Evolutionary conservation across 2,888 invertebrate species (phyloP).

Genomic region (Corbicula japonica): DNA sequence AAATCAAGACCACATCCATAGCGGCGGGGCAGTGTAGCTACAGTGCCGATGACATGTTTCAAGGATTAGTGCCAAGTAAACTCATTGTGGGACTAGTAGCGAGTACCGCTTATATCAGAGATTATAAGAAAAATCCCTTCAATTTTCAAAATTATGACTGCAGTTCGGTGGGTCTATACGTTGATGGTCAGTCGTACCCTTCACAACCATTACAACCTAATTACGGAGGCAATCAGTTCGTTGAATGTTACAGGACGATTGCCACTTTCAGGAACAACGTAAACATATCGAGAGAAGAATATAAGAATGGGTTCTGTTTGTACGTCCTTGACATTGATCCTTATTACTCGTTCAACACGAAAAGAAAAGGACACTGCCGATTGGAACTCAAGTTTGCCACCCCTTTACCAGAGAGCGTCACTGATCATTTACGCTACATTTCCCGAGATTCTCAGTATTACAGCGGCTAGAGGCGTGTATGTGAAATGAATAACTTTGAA

Average conservation of each 20-base stretch:
- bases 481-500: conserved; percentile 30
- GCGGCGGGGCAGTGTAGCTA: conserved; percentile 48
- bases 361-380: conserved; percentile 50
- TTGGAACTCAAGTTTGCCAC: conserved; percentile 48
- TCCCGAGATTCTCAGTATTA: conserved; percentile 40
- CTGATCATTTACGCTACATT: conserved; percentile 56
- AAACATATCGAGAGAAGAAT: conserved; percentile 29
- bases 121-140: conserved; percentile 47
- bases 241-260: conserved; percentile 55
- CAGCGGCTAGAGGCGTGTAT: conserved; percentile 15
- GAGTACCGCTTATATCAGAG: conserved; percentile 39
- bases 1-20: conserved; percentile 50
- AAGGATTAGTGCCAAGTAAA: conserved; percentile 41
- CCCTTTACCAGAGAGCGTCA: conserved; percentile 48
- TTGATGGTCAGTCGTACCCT: conserved; percentile 55
- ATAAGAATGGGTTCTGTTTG: conserved; percentile 49
- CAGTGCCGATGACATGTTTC: conserved; percentile 40
- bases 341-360: conserved; percentile 34
- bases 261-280: conserved; percentile 25
- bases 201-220: conserved; percentile 57
- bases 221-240: conserved; percentile 30
- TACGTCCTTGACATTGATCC: conserved; percentile 39
- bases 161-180: conserved; percentile 31
- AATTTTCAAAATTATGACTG: conserved; percentile 54
- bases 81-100: conserved; percentile 43